These are phyloP conservation scores for Rhinophrynus dorsalis DNA, from an alignment of 2,797 vertebrate genomes.

Conservation along the genomic window DNA sequence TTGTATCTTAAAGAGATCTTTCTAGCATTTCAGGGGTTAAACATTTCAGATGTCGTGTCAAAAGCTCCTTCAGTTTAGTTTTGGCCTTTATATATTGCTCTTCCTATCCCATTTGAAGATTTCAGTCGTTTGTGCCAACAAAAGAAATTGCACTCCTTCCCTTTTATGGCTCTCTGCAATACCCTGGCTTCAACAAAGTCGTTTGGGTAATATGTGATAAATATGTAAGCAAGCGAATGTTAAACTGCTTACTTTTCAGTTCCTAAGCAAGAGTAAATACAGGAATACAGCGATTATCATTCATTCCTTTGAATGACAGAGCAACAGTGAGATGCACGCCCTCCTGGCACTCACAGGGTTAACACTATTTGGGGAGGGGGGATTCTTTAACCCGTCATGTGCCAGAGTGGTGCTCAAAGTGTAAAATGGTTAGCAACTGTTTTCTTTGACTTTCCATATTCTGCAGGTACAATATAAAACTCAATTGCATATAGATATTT, in stretches of 20 bases:
- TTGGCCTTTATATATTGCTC: slow-evolving; percentile 36
- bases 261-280: slow-evolving; percentile 11
- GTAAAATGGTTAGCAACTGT: too few species aligned
- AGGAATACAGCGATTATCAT: slow-evolving; percentile 10
- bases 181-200: slow-evolving; percentile 42
- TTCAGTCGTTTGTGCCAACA: slow-evolving; percentile 46
- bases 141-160: slow-evolving; percentile 57
- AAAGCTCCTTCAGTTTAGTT: slow-evolving; percentile 20
- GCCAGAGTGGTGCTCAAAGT: too few species aligned
- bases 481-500: too few species aligned
- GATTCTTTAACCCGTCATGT: too few species aligned
- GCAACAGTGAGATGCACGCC: too few species aligned
- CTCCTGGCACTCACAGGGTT: too few species aligned
- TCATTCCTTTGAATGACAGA: too few species aligned
- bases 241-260: slow-evolving; percentile 53
- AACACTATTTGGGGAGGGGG: too few species aligned
- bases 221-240: slow-evolving; percentile 48
- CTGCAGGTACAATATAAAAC: too few species aligned
- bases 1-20: too few species aligned
- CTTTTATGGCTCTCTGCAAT: slow-evolving; percentile 63
- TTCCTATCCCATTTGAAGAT: slow-evolving; percentile 51
- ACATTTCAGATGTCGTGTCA: slow-evolving; percentile 23
- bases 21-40: too few species aligned
- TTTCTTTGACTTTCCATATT: too few species aligned
- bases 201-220: slow-evolving; percentile 48